phyloP scores from a whole-genome alignment of 2,113 vertebrate genomes.

The Myrmecophaga tridactyla region DNA sequence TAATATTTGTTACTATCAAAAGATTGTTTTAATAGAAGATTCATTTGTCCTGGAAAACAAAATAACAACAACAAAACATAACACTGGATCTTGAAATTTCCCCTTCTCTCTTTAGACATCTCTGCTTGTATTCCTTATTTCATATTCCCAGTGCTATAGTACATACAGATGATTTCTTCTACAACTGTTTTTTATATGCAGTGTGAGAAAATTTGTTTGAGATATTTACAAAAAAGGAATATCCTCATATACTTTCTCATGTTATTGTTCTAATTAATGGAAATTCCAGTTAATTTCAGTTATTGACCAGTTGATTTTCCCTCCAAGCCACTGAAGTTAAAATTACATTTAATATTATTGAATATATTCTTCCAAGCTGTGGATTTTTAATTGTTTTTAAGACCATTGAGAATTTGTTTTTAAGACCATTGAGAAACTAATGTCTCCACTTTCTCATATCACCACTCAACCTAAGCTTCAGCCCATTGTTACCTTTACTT shows the following conservation, averaged over 20 bases:
- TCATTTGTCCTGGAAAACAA: conserved; percentile 9
- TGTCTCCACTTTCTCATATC: neutral
- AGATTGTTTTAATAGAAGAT: neutral
- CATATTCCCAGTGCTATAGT: neutral
- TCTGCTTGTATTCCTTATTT: neutral
- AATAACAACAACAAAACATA: neutral
- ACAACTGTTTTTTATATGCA: neutral
- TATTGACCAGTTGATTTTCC: neutral
- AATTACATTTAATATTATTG: neutral
- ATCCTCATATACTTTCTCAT: too few species aligned
- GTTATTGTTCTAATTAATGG: neutral
- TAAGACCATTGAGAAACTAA: too few species aligned
- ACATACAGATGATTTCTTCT: neutral
- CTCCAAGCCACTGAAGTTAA: neutral
- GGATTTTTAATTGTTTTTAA: neutral
- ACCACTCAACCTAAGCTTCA: neutral
- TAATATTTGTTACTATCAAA: too few species aligned
- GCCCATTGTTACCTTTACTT: neutral
- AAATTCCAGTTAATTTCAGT: neutral
- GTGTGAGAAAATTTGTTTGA: neutral
- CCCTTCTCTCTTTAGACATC: neutral
- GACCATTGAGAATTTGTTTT: too few species aligned
- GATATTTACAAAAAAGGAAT: neutral
- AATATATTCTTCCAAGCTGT: neutral
- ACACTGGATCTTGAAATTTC: neutral